Percentiles rank a stretch among this genome's conserved stretches.
Conservation (phyloP, 2,797 vertebrate genomes). For the Periparus ater region DNA sequence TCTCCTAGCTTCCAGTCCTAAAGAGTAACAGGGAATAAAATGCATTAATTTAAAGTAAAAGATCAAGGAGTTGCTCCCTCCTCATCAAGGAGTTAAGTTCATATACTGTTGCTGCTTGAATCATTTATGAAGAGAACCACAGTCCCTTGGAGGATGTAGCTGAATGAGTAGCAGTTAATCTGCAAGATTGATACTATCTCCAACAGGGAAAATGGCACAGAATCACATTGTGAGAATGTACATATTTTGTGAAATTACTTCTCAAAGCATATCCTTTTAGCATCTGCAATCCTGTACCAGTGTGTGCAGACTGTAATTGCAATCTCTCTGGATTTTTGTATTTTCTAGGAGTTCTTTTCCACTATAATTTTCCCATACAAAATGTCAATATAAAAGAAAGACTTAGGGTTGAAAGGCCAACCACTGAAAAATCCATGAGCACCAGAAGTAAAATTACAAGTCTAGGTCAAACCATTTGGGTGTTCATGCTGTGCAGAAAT, state of each 20-base stretch:
- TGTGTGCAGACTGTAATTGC: background rate
- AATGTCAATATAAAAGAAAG: background rate
- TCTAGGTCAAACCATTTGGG: background rate
- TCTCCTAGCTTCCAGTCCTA: background rate
- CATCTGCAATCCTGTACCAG: background rate
- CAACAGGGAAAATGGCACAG: background rate
- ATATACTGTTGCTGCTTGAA: conserved; percentile 13
- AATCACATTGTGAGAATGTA: background rate
- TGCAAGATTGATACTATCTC: background rate
- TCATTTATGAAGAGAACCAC: conserved; percentile 47
- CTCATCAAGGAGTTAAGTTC: background rate
- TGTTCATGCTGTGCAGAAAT: background rate
- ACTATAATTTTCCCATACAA: background rate
- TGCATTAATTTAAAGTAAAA: background rate
- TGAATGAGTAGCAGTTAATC: conserved; percentile 28
- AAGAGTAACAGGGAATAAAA: background rate
- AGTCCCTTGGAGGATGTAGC: background rate
- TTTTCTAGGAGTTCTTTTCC: background rate
- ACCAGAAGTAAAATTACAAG: background rate
- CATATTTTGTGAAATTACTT: conserved; percentile 6
- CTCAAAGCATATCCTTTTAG: background rate
- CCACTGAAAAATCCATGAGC: background rate
- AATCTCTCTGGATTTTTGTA: background rate
- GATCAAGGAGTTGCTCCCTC: background rate
- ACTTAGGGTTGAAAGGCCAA: background rate